Base-by-base conservation (phyloP, 2,113 vertebrate species). In the Pimephales promelas region DNA sequence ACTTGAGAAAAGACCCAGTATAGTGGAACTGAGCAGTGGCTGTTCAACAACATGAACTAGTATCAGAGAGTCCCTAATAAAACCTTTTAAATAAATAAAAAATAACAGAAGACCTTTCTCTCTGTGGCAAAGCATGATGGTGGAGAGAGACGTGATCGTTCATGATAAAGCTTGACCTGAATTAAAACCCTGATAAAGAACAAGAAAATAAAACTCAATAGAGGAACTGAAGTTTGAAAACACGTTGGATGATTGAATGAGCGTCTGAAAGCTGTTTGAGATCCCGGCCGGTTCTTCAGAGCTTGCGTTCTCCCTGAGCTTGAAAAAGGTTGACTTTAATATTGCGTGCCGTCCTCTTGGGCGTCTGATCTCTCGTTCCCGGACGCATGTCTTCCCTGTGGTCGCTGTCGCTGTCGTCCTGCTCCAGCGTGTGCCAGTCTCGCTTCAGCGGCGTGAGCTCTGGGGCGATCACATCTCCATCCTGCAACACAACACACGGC, bases 401-500 rank as follows among this genome's bases (percentile, higher is more conserved):
- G n/a, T 74, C 52, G 2, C 88, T 85, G 1, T 20, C 59, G 0
- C 82, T 83, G 0, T 86, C 70, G 9, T 85, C 28, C 10, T 0
- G 5, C 18, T 80, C 28, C 11, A 7, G 13, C 6, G 43, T 62
- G 22, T 0, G 0, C 97, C 96, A 95, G 87, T 90, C 93, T 10
- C 0, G 0, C 85, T 97, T 97, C 84, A 92, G 89, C 22, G 96
- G 97, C 36, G 95, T 98, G 82, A 97, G 92, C 84, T 95, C 95
- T 16, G 97, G 97, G 2, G 97, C 97, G 52, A 95, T 93, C n/a
- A 97, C 85, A 84, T 98, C 97, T 34, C 95, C 88, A 77, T 97
- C 95, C 97, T 99, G 83, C 14, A 43, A 83, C 72, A 77, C 54
- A 82, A 10, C 72, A 83, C 6, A 45, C 13, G 14, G 2, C 36